phyloP scores from a whole-genome alignment of 2,888 invertebrate genomes.

The Apocheima hispidaria region DNA sequence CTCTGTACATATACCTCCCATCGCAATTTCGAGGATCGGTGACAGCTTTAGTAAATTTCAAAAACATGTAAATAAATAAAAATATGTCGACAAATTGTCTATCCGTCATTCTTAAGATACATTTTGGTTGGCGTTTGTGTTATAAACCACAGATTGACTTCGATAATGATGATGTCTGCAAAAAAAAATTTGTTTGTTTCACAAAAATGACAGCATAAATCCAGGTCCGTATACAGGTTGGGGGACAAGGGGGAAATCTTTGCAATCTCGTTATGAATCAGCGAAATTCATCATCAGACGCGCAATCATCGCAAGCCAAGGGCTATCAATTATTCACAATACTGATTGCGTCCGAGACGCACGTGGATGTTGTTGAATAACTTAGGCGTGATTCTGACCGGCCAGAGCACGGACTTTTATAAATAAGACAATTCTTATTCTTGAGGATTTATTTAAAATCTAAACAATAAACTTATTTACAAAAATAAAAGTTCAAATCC shows the following conservation, averaged over 20 bases:
- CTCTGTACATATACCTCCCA: no score
- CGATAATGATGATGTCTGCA: not conserved
- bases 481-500: no score
- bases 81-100: no score
- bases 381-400: constrained; percentile 72
- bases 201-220: constrained; percentile 63
- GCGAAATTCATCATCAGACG: no score
- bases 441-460: no score
- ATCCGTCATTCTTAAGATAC: no score
- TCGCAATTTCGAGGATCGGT: no score
- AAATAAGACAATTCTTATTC: constrained; percentile 27
- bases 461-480: no score
- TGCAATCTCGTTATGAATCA: constrained; percentile 81
- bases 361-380: constrained; percentile 80
- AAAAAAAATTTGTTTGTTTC: constrained; percentile 3
- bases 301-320: constrained; percentile 74
- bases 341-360: constrained; percentile 85
- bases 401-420: constrained; percentile 61
- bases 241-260: constrained; percentile 63
- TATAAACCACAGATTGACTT: not conserved
- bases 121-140: no score
- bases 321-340: constrained; percentile 83
- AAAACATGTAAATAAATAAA: no score
- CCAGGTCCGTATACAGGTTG: constrained; percentile 59
- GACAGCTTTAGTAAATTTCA: no score